These are phyloP conservation scores for Ganaspis sp. DNA, from an alignment of 1,140 invertebrate genomes.

Conservation along the genomic window DNA sequence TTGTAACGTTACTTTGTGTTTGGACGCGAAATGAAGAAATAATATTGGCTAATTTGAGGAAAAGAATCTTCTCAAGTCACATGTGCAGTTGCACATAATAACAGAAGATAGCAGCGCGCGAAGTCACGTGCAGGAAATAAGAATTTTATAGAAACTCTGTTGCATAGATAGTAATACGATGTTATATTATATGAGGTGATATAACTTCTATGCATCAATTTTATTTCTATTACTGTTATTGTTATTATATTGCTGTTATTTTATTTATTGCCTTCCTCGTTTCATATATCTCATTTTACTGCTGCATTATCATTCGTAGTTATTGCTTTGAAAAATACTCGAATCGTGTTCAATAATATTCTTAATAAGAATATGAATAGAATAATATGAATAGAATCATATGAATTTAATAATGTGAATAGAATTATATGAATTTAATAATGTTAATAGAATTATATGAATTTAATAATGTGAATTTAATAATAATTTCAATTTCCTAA, in stretches of 20 bases:
- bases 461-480: too few relatives aligned
- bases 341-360: too few relatives aligned
- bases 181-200: neutral
- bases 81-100: neutral
- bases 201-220: conserved; percentile 4
- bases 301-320: too few relatives aligned
- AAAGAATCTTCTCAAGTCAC: neutral
- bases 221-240: conserved; percentile 3
- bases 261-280: neutral
- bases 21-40: neutral
- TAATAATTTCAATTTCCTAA: too few relatives aligned
- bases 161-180: conserved; percentile 11
- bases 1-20: neutral
- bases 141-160: neutral
- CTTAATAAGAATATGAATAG: too few relatives aligned
- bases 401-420: too few relatives aligned
- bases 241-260: conserved; percentile 8
- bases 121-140: neutral
- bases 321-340: too few relatives aligned
- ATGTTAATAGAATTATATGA: too few relatives aligned
- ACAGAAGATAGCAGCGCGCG: neutral
- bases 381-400: too few relatives aligned
- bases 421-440: too few relatives aligned
- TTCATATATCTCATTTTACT: neutral
- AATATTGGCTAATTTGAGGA: neutral